Conservation (phyloP, 2,113 vertebrate species). For the Romanogobio albipinnatus region DNA sequence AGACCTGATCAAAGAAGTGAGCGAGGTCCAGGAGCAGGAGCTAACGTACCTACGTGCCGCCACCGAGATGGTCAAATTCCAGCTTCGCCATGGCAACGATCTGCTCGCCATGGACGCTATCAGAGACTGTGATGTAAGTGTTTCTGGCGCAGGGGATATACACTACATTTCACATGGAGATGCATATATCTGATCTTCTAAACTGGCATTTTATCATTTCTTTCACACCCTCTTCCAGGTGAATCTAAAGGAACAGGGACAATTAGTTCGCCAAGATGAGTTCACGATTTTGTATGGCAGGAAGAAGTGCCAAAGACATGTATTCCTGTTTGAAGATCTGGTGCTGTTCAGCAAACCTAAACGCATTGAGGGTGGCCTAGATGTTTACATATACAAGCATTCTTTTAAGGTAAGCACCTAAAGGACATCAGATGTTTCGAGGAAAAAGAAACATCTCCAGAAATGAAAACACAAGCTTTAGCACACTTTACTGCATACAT, state of each 20-base stretch:
- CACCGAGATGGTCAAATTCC: slow-evolving; percentile 93
- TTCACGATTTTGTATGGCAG: slow-evolving; percentile 82
- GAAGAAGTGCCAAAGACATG: slow-evolving; percentile 80
- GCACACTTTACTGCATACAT: not conserved
- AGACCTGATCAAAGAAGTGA: slow-evolving; percentile 91
- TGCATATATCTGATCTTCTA: not conserved
- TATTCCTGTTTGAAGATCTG: slow-evolving; percentile 88
- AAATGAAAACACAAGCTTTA: not conserved
- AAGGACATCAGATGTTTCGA: not conserved
- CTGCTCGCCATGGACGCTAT: slow-evolving; percentile 97
- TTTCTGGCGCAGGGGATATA: not conserved
- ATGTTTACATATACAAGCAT: slow-evolving; percentile 84
- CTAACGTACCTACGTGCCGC: slow-evolving; percentile 85
- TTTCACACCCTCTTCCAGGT: slow-evolving; percentile 70
- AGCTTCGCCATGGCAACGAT: slow-evolving; percentile 94
- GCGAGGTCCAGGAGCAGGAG: slow-evolving; percentile 85
- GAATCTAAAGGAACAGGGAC: slow-evolving; percentile 88
- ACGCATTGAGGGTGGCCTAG: slow-evolving; percentile 77
- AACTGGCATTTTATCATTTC: not conserved
- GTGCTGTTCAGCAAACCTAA: slow-evolving; percentile 89
- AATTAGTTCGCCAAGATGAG: slow-evolving; percentile 85
- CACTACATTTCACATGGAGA: not conserved
- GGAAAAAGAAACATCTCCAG: not conserved
- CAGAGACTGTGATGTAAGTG: slow-evolving; percentile 90
- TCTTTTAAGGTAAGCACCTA: slow-evolving; percentile 82